A percentile compares a stretch with the other conserved stretches of the same genome.
phyloP scores from a whole-genome alignment of 2,888 invertebrate species.

The Fissipunctia ypsillon region DNA sequence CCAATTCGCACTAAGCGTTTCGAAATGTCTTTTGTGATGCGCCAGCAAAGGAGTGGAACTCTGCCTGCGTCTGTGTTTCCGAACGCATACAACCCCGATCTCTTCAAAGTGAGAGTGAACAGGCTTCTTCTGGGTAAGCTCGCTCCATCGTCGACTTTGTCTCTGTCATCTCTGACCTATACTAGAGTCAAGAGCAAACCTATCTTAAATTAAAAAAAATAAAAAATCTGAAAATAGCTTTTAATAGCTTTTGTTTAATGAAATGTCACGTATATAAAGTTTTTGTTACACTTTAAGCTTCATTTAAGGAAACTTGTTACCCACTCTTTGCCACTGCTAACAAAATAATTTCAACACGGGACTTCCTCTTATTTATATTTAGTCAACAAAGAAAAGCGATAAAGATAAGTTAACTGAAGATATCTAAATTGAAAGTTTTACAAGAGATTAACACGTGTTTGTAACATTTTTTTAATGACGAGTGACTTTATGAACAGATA shows the following conservation, averaged over 20 bases:
- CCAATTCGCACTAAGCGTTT: too few species aligned
- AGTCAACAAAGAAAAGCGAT: not conserved
- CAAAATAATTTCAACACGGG: not conserved
- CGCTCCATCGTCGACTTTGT: too few species aligned
- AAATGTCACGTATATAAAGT: not conserved
- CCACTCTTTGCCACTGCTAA: not conserved
- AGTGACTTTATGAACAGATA: not conserved
- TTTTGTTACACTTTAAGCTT: constrained; percentile 6
- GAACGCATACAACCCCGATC: too few species aligned
- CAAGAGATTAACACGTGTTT: not conserved
- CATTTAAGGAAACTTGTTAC: not conserved
- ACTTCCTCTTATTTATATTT: not conserved
- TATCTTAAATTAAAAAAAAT: too few species aligned
- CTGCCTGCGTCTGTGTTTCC: too few species aligned
- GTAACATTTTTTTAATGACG: not conserved
- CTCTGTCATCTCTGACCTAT: too few species aligned
- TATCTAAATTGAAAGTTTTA: not conserved
- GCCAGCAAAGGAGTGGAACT: too few species aligned
- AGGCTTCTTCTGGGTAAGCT: too few species aligned
- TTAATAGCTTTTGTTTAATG: not conserved
- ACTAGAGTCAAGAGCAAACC: too few species aligned
- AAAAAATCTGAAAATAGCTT: too few species aligned
- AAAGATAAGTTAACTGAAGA: not conserved
- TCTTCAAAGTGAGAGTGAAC: too few species aligned
- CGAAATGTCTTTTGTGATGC: too few species aligned